Conservation (phyloP, 2,888 invertebrate species). For the Plagodis pulveraria region DNA sequence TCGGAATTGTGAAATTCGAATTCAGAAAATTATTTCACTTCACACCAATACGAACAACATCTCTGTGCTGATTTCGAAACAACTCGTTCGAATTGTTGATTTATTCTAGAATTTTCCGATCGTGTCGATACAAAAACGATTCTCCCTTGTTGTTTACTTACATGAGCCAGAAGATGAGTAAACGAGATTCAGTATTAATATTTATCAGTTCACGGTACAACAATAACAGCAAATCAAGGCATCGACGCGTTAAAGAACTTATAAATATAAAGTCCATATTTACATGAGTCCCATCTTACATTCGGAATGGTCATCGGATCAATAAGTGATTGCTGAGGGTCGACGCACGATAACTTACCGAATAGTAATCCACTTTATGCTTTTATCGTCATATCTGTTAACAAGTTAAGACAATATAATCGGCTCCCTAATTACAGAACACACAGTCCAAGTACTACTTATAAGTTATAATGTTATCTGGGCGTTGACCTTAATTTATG, state of each 20-base stretch:
- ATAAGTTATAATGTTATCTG: constrained; percentile 48
- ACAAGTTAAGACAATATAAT: constrained; percentile 65
- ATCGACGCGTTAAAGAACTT: constrained; percentile 58
- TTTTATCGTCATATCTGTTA: constrained; percentile 64
- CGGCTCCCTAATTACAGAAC: constrained; percentile 56
- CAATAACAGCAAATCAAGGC: constrained; percentile 66
- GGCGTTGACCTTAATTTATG: constrained; percentile 47
- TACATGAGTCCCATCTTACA: constrained; percentile 59
- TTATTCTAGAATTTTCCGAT: constrained; percentile 60
- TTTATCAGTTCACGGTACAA: constrained; percentile 68
- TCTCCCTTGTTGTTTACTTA: constrained; percentile 41
- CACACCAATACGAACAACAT: constrained; percentile 53
- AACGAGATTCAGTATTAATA: constrained; percentile 61
- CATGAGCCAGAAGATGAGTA: constrained; percentile 44
- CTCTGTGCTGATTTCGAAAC: constrained; percentile 56
- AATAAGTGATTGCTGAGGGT: constrained; percentile 52
- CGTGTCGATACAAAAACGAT: constrained; percentile 45
- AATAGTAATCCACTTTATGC: constrained; percentile 56
- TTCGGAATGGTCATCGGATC: constrained; percentile 43
- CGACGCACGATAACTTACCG: constrained; percentile 65
- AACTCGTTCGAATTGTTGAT: constrained; percentile 45
- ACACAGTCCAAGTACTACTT: constrained; percentile 40
- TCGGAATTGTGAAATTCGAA: constrained; percentile 59
- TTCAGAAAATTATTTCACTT: constrained; percentile 63
- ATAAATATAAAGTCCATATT: constrained; percentile 71